A percentile compares a stretch with the other conserved stretches of the same genome.
Conservation (phyloP, 2,888 invertebrate species). For the Drosophila cognata region DNA sequence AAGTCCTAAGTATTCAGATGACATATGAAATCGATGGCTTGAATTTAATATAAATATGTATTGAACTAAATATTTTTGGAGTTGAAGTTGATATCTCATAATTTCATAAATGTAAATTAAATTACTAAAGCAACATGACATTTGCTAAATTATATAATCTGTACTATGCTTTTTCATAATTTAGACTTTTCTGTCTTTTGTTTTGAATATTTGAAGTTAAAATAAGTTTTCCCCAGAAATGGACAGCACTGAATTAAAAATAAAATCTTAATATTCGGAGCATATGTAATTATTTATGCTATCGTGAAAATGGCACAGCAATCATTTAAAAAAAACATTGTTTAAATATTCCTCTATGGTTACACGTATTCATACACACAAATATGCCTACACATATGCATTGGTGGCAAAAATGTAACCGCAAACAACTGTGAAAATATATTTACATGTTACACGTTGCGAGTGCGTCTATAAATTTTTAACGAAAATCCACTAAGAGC, state of each 20-base stretch:
- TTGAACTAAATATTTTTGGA: neutral
- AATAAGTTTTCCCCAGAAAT: neutral
- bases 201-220: neutral
- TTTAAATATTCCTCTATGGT: neutral
- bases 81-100: too few relatives aligned
- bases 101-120: neutral
- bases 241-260: neutral
- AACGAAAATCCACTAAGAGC: conserved; percentile 71
- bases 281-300: conserved; percentile 1
- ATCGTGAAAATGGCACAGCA: conserved; percentile 3
- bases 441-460: neutral
- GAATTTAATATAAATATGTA: neutral
- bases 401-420: conserved; percentile 43
- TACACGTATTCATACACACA: neutral
- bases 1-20: neutral
- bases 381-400: conserved; percentile 5
- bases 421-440: conserved; percentile 53
- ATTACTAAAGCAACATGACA: neutral
- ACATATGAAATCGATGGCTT: neutral
- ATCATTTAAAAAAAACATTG: conserved; percentile 13
- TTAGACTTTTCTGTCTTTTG: neutral
- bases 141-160: neutral
- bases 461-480: conserved; percentile 61
- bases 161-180: too few relatives aligned
- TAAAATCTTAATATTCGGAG: neutral